phyloP scores from a whole-genome alignment of 2,888 invertebrate species.

The Aleiodes leptofemur region DNA sequence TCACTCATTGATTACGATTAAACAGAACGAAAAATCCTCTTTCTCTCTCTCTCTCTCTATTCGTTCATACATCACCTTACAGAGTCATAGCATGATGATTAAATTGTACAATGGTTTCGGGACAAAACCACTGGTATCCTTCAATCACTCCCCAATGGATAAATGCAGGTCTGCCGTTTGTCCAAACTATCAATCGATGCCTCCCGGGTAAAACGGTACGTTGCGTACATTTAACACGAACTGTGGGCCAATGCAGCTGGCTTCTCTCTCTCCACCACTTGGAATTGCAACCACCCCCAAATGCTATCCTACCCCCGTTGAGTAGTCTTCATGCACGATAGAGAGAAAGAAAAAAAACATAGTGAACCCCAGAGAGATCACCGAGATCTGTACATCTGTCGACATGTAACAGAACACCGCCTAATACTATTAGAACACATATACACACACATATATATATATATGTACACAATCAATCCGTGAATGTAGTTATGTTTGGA shows the following conservation, averaged over 20 bases:
- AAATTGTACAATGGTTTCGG: slow-evolving; percentile 22
- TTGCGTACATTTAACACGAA: slow-evolving; percentile 52
- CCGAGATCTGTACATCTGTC: slow-evolving; percentile 72
- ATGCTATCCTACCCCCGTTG: slow-evolving; percentile 42
- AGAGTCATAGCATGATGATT: slow-evolving; percentile 26
- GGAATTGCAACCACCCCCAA: slow-evolving; percentile 45
- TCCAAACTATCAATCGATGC: slow-evolving; percentile 71
- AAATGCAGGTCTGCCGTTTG: slow-evolving; percentile 60
- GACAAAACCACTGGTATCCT: slow-evolving; percentile 29
- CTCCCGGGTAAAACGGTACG: slow-evolving; percentile 50
- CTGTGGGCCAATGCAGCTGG: slow-evolving; percentile 56
- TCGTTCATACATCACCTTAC: not conserved
- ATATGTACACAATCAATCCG: slow-evolving; percentile 56
- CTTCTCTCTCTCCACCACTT: slow-evolving; percentile 40
- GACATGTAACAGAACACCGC: slow-evolving; percentile 74
- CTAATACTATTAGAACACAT: slow-evolving; percentile 74
- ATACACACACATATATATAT: slow-evolving; percentile 57
- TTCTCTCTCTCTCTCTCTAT: too few relatives aligned
- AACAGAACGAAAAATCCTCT: too few relatives aligned
- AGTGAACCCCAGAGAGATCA: slow-evolving; percentile 50
- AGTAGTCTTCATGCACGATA: slow-evolving; percentile 46
- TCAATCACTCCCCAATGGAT: slow-evolving; percentile 24
- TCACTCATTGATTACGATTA: too few relatives aligned
- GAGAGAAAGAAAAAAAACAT: slow-evolving; percentile 53
- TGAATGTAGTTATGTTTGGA: slow-evolving; percentile 14